Base-by-base conservation (phyloP, 2,888 invertebrate genomes). In the Synanthedon formicaeformis region DNA sequence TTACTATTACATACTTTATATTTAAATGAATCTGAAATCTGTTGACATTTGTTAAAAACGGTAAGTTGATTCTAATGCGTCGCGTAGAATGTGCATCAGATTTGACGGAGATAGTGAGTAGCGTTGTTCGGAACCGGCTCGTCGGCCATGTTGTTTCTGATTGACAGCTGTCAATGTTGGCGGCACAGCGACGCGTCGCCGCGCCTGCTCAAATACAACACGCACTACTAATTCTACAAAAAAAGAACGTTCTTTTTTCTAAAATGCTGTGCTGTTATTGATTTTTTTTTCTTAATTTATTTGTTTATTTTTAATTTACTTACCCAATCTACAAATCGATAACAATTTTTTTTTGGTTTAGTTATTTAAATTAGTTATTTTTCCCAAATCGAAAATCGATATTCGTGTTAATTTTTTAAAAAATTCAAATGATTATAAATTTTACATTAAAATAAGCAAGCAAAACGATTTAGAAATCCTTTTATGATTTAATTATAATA, bases 161-260 rank as follows among this genome's bases (percentile, higher is more conserved):
- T 85, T 86, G 86, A 87, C 86, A 86, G 86, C 83, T 85, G 86
- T 87, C 86, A 86, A 81, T 82, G 83, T 81, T 77, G 85, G 84
- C 86, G 84, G 84, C 82, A 81, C 68, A 66, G 78, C 75, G 84
- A 84, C 84, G 84, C 84, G 81, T 76, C 78, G 76, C 75, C 81
- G 84, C 81, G 82, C 78, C 80, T 74, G 73, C 72, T 67, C 65
- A 70, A 67, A 66, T 69, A 72, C 69, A 71, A 66, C 61, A 64
- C 60, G 58, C 66, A 69, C 72, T 68, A 73, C 79, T 82, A 81
- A 80, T 81, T 74, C 74, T 63, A 67, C 71, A 67, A 72, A 71
- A 63, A 57, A 56, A 51, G 10, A 10, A 34, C 55, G 58, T 56
- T 55, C 55, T 54, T 58, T 61, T 50, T 57, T 52, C 56, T 52